Percentiles rank a stretch among this genome's conserved stretches.
phyloP scores from a whole-genome alignment of 2,888 invertebrate species.

The Balanococcus diminutus region DNA sequence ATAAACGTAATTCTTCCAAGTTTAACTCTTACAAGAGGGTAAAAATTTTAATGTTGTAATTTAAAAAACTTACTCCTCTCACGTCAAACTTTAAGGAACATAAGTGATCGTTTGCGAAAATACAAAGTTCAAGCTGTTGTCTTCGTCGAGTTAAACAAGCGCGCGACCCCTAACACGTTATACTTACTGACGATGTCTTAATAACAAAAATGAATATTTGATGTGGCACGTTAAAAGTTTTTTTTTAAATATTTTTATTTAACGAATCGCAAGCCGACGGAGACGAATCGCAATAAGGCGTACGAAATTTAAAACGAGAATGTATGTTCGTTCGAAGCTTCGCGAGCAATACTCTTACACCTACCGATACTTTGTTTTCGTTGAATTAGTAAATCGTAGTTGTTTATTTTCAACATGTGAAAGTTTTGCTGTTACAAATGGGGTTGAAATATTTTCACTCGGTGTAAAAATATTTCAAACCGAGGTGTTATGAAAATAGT shows the following conservation, averaged over 20 bases:
- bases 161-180: not conserved
- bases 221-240: constrained; percentile 14
- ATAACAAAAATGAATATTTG: constrained; percentile 40
- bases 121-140: constrained; percentile 33
- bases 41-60: not conserved
- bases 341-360: not conserved
- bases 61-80: not conserved
- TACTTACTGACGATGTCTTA: constrained; percentile 28
- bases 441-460: not conserved
- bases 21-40: not conserved
- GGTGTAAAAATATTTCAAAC: not conserved
- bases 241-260: not conserved
- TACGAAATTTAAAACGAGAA: not conserved
- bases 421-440: not conserved
- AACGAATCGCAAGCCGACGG: not conserved
- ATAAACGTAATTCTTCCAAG: not conserved
- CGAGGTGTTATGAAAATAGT: not conserved
- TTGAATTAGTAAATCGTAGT: not conserved
- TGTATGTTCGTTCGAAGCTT: not conserved
- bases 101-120: constrained; percentile 19
- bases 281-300: not conserved
- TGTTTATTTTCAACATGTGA: not conserved
- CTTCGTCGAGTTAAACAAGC: constrained; percentile 11
- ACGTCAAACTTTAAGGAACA: constrained; percentile 13
- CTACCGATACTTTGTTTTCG: not conserved